Evolutionary conservation across 2,888 invertebrate genomes (phyloP).

Genomic region (Scaptomyza parva): DNA sequence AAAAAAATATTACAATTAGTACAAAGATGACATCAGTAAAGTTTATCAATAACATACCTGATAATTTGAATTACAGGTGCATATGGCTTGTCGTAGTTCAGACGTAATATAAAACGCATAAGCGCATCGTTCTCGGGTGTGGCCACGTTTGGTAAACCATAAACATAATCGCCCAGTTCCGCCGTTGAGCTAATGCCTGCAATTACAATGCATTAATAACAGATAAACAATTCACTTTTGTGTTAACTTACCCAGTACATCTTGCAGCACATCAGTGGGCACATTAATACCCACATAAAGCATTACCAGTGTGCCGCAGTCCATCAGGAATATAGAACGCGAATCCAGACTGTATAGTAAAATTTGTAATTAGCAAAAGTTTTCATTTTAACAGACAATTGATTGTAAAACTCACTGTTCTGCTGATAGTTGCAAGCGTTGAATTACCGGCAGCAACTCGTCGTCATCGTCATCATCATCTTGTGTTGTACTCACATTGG

Average conservation of each 20-base stretch:
- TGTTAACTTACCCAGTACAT: constrained; percentile 87
- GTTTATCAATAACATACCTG: constrained; percentile 86
- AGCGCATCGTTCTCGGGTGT: constrained; percentile 90
- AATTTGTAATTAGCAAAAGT: background rate
- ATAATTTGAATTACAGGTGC: constrained; percentile 92
- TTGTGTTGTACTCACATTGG: constrained; percentile 57
- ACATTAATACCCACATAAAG: constrained; percentile 94
- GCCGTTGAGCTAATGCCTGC: constrained; percentile 89
- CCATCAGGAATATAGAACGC: constrained; percentile 96
- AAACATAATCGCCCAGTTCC: constrained; percentile 91
- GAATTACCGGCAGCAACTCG: constrained; percentile 88
- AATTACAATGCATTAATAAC: background rate
- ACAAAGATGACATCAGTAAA: background rate
- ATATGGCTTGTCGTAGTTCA: constrained; percentile 94
- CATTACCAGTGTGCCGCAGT: constrained; percentile 92
- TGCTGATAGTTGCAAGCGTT: constrained; percentile 93
- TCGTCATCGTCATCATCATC: constrained; percentile 80
- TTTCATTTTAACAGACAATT: accelerated
- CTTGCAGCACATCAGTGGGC: constrained; percentile 90
- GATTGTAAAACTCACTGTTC: constrained; percentile 86
- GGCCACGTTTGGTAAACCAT: constrained; percentile 91
- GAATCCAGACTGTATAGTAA: constrained; percentile 87
- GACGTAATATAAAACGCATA: constrained; percentile 91
- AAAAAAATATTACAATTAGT: background rate
- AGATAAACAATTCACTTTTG: background rate